Evolutionary conservation across 2,797 vertebrate species (phyloP).

Genomic region (Meda fulgida): DNA sequence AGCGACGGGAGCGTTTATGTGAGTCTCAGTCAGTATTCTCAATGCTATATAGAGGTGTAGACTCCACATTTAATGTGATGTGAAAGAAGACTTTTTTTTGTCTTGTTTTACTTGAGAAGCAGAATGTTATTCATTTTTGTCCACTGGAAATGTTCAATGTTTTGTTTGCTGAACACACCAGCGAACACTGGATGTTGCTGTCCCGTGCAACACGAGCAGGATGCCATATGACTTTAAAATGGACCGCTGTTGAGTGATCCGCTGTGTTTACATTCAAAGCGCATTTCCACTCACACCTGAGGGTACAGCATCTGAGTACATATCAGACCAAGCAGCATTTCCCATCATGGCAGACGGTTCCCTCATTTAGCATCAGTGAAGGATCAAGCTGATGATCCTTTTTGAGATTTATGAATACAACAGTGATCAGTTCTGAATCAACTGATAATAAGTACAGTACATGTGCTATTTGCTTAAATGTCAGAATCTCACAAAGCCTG

Average conservation of each 20-base stretch:
- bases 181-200: background rate
- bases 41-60: background rate
- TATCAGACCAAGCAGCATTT: conserved; percentile 23
- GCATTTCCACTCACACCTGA: conserved; percentile 23
- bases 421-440: background rate
- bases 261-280: conserved; percentile 13
- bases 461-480: background rate
- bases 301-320: conserved; percentile 46
- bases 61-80: background rate
- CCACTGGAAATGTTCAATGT: background rate
- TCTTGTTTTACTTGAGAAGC: background rate
- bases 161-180: conserved; percentile 3
- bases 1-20: background rate
- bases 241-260: conserved; percentile 3
- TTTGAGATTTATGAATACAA: conserved; percentile 9
- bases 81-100: background rate
- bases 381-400: conserved; percentile 13
- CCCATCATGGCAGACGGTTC: conserved; percentile 16
- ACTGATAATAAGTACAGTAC: conserved; percentile 12
- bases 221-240: background rate
- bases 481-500: background rate
- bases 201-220: background rate
- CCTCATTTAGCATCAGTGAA: conserved; percentile 3
- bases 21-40: background rate
- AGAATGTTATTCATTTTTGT: background rate